Conservation (phyloP, 2,113 vertebrate species). For the Rhinolophus ferrumequinum region DNA sequence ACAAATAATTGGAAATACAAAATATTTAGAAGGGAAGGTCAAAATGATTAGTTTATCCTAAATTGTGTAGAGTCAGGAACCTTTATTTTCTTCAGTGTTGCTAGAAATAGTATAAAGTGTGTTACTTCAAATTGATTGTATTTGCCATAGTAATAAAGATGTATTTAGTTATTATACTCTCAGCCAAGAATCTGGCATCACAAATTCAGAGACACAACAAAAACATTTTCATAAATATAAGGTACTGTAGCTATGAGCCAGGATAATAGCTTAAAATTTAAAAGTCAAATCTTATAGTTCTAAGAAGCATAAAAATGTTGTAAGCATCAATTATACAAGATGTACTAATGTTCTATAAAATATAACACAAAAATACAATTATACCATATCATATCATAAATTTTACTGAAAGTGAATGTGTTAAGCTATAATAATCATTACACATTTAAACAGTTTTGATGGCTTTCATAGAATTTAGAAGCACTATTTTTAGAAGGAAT, state of each 20-base stretch:
- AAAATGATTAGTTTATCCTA: background rate
- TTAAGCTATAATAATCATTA: background rate
- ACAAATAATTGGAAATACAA: background rate
- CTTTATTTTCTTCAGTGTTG: background rate
- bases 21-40: background rate
- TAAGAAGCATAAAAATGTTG: background rate
- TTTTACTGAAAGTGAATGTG: background rate
- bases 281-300: background rate
- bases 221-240: background rate
- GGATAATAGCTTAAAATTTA: constrained; percentile 12
- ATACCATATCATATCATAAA: background rate
- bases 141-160: background rate
- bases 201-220: background rate
- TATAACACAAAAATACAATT: background rate
- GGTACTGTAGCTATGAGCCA: background rate
- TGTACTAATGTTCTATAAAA: background rate
- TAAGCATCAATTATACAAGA: background rate
- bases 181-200: background rate
- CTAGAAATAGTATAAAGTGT: background rate
- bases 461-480: constrained; percentile 12
- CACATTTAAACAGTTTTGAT: background rate
- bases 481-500: background rate
- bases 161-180: background rate
- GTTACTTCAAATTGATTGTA: background rate
- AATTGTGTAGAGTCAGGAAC: background rate